phyloP scores from a whole-genome alignment of 2,888 invertebrate genomes.

The Tyria jacobaeae region DNA sequence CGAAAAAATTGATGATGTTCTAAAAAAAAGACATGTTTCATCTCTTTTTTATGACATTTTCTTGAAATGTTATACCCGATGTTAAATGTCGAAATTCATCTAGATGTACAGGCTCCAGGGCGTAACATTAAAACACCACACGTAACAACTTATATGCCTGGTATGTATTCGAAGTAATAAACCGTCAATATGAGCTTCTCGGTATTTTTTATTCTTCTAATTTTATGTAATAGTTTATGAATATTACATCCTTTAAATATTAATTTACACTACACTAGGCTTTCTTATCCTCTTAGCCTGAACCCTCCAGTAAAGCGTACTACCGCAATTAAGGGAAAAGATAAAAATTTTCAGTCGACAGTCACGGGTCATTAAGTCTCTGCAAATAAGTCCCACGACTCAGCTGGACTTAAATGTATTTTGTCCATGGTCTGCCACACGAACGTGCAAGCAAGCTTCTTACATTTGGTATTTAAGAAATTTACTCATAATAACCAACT shows the following conservation, averaged over 20 bases:
- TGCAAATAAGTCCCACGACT: constrained; percentile 15
- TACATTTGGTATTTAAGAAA: background rate
- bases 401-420: constrained; percentile 19
- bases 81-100: no score
- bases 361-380: constrained; percentile 19
- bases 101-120: no score
- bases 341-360: constrained; percentile 21
- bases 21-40: no score
- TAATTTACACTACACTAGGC: background rate
- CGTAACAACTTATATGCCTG: no score
- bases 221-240: background rate
- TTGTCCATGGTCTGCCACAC: constrained; percentile 9
- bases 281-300: background rate
- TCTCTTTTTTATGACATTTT: no score
- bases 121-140: no score
- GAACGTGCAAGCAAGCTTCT: background rate
- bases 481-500: background rate
- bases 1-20: no score
- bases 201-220: background rate
- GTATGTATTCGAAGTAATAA: background rate
- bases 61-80: no score
- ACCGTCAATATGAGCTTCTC: background rate
- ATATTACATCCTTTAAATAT: background rate
- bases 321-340: constrained; percentile 12
- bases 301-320: constrained; percentile 6